Base-by-base conservation (phyloP, 2,888 invertebrate species). In the Trachelus iudaicus region DNA sequence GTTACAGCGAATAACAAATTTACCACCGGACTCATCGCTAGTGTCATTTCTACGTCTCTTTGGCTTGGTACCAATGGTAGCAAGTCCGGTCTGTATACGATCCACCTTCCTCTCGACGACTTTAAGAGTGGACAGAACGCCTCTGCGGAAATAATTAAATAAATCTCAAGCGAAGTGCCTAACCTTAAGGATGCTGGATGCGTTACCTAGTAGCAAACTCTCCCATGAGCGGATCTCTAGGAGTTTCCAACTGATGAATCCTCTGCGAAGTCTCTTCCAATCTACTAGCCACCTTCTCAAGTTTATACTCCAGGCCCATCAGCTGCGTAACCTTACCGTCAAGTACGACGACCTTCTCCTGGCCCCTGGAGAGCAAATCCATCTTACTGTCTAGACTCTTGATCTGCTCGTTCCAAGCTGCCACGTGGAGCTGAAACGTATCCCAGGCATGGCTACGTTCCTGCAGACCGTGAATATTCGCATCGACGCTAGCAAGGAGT, bases 401-500 rank as follows among this genome's bases (percentile, higher is more conserved):
- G 79, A 93, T 91, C 82, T 93, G 93, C 69, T 93, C 93, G 79
- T 93, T 93, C 93, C 93, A 93, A 0, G 93, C 92, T 30, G 92
- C 90, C 69, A 93, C 92, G 83, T 93, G 93, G 81, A 93, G 92
- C 81, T 93, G 92, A 84, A 93, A 93, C 37, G 93, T 93, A 76
- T 93, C 92, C 93, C 93, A 93, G 4, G 92, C 92, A 80, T 93
- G 93, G 0, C 93, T 92, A 75, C 93, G 91, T 82, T 93, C 93
- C 81, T 91, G 92, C 34, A 93, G 86, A 81, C 90, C 90, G 81
- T 92, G 92, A 35, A 93, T 88, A 78, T 93, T 93, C 80, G 88
- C 91, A 83, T 93, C 93, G 69, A 93, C 88, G 79, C 88, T 90
- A 4, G 90, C 88, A 6, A 93, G 84, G 3, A 90, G 87, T 13